Conservation (phyloP, 2,113 vertebrate genomes). For the Clarias macrocephalus region DNA sequence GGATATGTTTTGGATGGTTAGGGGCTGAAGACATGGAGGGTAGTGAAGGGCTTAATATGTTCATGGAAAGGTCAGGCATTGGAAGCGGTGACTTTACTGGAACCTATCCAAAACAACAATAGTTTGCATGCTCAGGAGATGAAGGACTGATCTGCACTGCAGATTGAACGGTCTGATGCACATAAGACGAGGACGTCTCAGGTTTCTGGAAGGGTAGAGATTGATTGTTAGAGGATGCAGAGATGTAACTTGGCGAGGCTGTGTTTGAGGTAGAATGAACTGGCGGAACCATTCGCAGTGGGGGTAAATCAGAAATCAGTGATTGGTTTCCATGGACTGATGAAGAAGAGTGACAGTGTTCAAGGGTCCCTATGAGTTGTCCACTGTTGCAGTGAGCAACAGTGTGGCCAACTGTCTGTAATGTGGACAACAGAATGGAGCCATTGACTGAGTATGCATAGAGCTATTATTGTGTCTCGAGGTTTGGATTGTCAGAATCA, state of each 20-base stretch:
- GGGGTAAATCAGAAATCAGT: neutral
- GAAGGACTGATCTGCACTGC: slow-evolving; percentile 1
- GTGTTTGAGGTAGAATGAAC: neutral
- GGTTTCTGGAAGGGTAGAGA: neutral
- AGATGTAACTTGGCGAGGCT: slow-evolving; percentile 13
- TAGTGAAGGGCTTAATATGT: slow-evolving; percentile 18
- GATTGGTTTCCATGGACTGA: slow-evolving; percentile 17
- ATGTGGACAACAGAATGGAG: slow-evolving; percentile 11
- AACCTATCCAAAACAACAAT: slow-evolving; percentile 9
- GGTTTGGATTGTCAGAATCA: neutral
- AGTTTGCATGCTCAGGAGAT: neutral
- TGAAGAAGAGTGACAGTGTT: slow-evolving; percentile 15
- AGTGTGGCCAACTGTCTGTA: slow-evolving; percentile 53
- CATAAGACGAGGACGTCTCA: neutral
- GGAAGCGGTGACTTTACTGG: slow-evolving; percentile 5
- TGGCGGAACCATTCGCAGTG: neutral
- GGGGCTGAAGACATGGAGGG: slow-evolving; percentile 33
- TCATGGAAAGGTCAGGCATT: neutral
- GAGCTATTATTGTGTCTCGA: slow-evolving; percentile 31
- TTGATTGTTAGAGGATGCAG: neutral
- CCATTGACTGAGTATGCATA: slow-evolving; percentile 1
- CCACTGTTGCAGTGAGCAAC: slow-evolving; percentile 46
- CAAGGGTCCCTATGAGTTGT: slow-evolving; percentile 37
- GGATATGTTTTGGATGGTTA: slow-evolving; percentile 15
- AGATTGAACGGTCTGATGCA: slow-evolving; percentile 36